Conservation (phyloP, 2,888 invertebrate species). For the Conomelus anceps region DNA sequence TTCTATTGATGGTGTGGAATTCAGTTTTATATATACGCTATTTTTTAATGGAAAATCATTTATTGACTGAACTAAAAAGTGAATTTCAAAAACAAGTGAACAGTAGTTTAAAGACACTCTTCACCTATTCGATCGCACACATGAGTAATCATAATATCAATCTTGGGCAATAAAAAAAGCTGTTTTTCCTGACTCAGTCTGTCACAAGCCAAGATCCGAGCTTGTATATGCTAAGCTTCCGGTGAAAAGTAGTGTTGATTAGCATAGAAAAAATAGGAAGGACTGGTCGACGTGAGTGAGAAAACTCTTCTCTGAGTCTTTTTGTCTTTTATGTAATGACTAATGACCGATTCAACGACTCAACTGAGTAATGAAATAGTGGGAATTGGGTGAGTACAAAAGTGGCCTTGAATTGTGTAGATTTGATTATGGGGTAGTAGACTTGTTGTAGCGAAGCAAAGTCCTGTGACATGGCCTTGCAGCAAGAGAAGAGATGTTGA, state of each 20-base stretch:
- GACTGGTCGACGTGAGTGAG: background rate
- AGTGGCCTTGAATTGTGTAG: background rate
- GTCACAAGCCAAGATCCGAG: background rate
- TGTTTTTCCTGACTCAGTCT: background rate
- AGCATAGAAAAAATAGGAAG: background rate
- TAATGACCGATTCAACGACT: too few species aligned
- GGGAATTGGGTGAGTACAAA: background rate
- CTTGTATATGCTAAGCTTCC: background rate
- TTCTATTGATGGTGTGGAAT: too few species aligned
- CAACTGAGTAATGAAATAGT: background rate
- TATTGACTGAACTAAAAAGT: too few species aligned
- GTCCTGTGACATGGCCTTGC: background rate
- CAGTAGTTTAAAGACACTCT: too few species aligned
- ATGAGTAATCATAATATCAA: too few species aligned
- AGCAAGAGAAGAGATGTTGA: background rate
- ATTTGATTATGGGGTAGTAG: background rate
- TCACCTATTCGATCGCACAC: too few species aligned
- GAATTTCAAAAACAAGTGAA: too few species aligned
- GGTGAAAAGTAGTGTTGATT: too few species aligned
- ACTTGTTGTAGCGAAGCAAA: background rate
- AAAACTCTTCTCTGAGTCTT: background rate
- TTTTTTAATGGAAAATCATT: too few species aligned
- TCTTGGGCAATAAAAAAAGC: too few species aligned
- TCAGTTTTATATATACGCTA: too few species aligned
- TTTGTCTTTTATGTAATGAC: background rate